A percentile compares a stretch with the other conserved stretches of the same genome.
Evolutionary conservation across 2,888 invertebrate genomes (phyloP).

Genomic region (Dendrolimus houi): DNA sequence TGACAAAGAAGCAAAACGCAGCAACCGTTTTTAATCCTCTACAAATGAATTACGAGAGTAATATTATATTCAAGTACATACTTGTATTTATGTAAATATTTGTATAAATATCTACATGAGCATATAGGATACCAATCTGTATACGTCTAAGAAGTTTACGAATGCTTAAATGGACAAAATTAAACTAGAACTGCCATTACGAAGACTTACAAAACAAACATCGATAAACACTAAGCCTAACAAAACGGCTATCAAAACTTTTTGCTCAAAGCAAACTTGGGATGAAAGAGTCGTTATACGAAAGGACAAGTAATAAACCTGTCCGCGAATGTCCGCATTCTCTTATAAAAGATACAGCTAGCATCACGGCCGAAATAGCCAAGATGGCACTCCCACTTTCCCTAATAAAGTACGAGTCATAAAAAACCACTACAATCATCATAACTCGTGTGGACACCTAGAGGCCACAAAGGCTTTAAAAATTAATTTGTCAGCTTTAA

Average conservation of each 20-base stretch:
- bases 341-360: conserved; percentile 54
- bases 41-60: no score
- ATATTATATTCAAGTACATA: no score
- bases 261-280: conserved; percentile 25
- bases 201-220: conserved; percentile 6
- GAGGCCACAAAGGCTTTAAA: conserved; percentile 41
- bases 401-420: conserved; percentile 60
- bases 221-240: conserved; percentile 7
- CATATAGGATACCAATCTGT: not conserved
- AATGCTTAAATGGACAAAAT: not conserved
- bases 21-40: no score
- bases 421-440: conserved; percentile 73
- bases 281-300: conserved; percentile 35
- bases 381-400: conserved; percentile 50
- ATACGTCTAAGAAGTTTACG: not conserved
- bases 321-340: conserved; percentile 39
- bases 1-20: no score
- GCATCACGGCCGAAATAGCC: conserved; percentile 40
- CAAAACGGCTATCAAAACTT: conserved; percentile 23
- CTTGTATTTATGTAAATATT: no score
- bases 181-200: not conserved
- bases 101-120: no score
- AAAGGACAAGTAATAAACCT: conserved; percentile 52
- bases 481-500: conserved; percentile 33
- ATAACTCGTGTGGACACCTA: conserved; percentile 46